Evolutionary conservation across 1,140 invertebrate species (phyloP), one percentile per base, ranked within the genome.

Genomic region (Drosophila athabasca): DNA sequence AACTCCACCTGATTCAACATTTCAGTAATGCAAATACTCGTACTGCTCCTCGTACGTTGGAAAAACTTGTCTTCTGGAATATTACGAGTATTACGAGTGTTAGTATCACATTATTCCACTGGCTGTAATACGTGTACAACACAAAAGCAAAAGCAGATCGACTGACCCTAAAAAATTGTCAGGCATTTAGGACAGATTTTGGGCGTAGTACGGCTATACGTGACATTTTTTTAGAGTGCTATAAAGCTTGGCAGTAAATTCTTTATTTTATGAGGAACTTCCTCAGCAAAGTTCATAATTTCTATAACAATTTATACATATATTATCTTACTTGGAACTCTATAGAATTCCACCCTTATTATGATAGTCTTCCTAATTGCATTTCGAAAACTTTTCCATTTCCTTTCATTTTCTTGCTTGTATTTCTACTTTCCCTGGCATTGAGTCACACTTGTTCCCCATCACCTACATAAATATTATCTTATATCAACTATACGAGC

Each of bases 1-100:
- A 46, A 39, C 39, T 51, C 49, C 72, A 75, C 53, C 72, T 75
- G 72, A 35, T 59, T 67, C 53, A 75, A 75, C 68, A 75, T 8
- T 44, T 35, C 46, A 22, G 49, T 17, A 43, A 65, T 52, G 61
- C 64, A 68, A 68, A 49, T 26, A 53, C 51, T 52, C 31, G 31
- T 13, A 13, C 35, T 39, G 9, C 11, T 9, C 1, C 29, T 31
- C 29, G 7, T 8, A 31, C 29, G 29, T 31, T 35, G 31, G 2
- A 43, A 35, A 35, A 46, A 62, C 4, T 24, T 9, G 19, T 41
- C 8, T 24, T 19, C 13, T 22, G 35, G 35, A 39, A 39, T 39
- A 39, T 8, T 13, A 17, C 50, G 11, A 62, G 35, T 11, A 35
- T 8, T 13, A 17, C 50, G 11, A 53, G 9, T 39, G 35, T 13